These are phyloP conservation scores for Actinemys pallida DNA, from an alignment of 2,113 vertebrate genomes.

Conservation along the genomic window DNA sequence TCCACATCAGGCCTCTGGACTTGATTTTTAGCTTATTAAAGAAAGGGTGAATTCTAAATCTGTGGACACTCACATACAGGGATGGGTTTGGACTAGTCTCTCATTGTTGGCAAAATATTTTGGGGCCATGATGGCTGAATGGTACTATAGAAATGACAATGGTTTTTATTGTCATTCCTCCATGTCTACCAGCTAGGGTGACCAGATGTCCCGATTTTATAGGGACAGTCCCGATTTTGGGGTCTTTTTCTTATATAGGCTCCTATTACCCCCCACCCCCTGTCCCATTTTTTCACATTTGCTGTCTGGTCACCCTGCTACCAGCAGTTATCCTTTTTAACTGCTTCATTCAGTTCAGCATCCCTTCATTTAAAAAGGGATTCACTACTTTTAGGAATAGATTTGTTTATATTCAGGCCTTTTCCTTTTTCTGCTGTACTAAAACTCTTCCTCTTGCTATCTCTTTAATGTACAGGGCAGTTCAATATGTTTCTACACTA, in stretches of 20 bases:
- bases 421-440: background rate
- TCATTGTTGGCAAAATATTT: background rate
- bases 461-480: background rate
- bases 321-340: background rate
- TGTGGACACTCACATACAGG: background rate
- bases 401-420: background rate
- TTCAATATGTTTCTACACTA: fast-evolving
- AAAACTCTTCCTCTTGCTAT: background rate
- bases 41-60: background rate
- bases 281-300: too few relatives aligned
- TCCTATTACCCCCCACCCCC: too few relatives aligned
- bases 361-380: background rate
- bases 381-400: background rate
- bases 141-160: background rate
- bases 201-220: too few relatives aligned
- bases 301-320: background rate
- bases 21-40: background rate
- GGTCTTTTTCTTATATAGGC: too few relatives aligned
- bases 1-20: background rate
- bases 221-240: too few relatives aligned
- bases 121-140: background rate
- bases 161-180: background rate
- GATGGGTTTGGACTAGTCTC: background rate
- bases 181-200: background rate
- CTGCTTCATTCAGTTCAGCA: background rate